Percentiles rank a stretch among this genome's conserved stretches.
Evolutionary conservation across 2,888 invertebrate genomes (phyloP).

Genomic region (Mycalesis mineus): DNA sequence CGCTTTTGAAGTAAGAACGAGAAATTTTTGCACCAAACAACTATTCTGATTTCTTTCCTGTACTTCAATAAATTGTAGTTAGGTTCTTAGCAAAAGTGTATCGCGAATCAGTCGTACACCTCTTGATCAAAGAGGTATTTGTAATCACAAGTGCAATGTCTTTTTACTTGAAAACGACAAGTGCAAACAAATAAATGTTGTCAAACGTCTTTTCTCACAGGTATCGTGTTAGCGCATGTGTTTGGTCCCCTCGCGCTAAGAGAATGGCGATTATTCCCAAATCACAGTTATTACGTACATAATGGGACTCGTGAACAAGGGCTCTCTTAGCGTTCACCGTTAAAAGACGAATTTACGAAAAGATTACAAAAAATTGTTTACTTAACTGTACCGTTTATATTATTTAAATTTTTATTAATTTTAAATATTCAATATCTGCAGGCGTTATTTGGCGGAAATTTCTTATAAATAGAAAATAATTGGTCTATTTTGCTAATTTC

Average conservation of each 20-base stretch:
- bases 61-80: too few relatives aligned
- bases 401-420: too few relatives aligned
- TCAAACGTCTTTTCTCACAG: conserved; percentile 71
- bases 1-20: too few relatives aligned
- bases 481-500: too few relatives aligned
- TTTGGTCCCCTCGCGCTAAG: conserved; percentile 52
- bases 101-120: too few relatives aligned
- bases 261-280: conserved; percentile 63
- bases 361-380: not conserved
- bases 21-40: too few relatives aligned
- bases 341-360: conserved; percentile 2
- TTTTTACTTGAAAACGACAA: conserved; percentile 10
- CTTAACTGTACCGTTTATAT: too few relatives aligned
- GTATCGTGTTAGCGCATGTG: conserved; percentile 60
- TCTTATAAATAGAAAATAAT: too few relatives aligned
- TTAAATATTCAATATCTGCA: too few relatives aligned
- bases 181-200: conserved; percentile 11
- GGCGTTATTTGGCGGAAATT: too few relatives aligned
- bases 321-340: conserved; percentile 24
- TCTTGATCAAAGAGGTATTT: not conserved
- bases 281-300: conserved; percentile 69
- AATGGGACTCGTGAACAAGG: conserved; percentile 53
- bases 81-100: not conserved
- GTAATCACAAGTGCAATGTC: not conserved
- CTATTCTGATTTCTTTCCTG: too few relatives aligned